Evolutionary conservation across 2,797 vertebrate genomes (phyloP), one percentile per base, ranked within the genome.

Genomic region (Parotocinclus haroldoi): DNA sequence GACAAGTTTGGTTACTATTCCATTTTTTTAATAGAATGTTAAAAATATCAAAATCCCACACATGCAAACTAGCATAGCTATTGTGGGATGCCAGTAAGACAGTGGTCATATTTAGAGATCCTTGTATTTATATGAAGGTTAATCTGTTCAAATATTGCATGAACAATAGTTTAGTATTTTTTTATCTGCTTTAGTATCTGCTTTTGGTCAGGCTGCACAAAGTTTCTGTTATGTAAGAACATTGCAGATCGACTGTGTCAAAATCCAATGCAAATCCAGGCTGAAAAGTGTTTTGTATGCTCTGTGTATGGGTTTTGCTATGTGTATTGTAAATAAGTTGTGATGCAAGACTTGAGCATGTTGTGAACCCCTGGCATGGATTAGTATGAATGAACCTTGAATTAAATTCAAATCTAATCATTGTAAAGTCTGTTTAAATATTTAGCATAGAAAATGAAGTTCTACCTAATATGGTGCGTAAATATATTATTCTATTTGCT

Each of bases 401-500:
- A 58, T 57, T 63, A 59, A 50, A 72, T 63, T 37, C 53, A 76
- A 73, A 80, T 72, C 48, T 66, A 58, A 52, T 58, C 17, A 70
- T 52, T 66, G 71, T 70, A 52, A 75, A 68, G 70, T 75, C 64
- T 72, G 37, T 56, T 77, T 63, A 73, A 77, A 81, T 68, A 75
- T 79, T 76, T 65, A 58, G 67, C 58, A 53, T 56, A 56, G 17
- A 79, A 74, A 74, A 63, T 53, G 18, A 66, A 46, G 36, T 11
- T 16, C 58, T 53, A 7, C 58, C 44, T 50, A 50, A 60, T 59
- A 59, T 58, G 56, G 39, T 60, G 57, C 51, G 55, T 64, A 69
- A 71, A 75, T 69, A 78, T 78, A 76, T 72, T 79, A 76, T 77
- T 73, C 49, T 77, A 73, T 73, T 81, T 80, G 68, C 18, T 66